These are phyloP conservation scores for Euspilapteryx auroguttella DNA, from an alignment of 2,888 invertebrate species.

Conservation along the genomic window DNA sequence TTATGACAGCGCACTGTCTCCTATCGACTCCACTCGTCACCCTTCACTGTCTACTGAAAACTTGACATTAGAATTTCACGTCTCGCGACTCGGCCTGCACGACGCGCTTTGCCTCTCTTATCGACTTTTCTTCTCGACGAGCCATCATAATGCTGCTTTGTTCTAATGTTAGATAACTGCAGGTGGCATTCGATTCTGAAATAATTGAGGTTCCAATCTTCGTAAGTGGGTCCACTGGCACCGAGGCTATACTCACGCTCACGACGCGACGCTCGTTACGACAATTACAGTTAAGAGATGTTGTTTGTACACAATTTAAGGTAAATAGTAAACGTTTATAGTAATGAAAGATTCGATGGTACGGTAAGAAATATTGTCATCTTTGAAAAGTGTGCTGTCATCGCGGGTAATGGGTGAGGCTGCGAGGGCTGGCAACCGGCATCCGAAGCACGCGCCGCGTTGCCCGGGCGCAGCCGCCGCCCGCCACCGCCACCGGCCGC, in stretches of 20 bases:
- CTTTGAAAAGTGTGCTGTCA: conserved; percentile 44
- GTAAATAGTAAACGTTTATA: conserved; percentile 42
- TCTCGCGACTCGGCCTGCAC: conserved; percentile 8
- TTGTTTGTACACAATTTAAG: conserved; percentile 36
- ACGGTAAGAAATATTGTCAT: conserved; percentile 28
- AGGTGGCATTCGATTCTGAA: conserved; percentile 13
- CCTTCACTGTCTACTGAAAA: conserved; percentile 28
- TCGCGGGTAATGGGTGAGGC: conserved; percentile 39
- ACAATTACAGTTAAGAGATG: conserved; percentile 17
- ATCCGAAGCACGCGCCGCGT: conserved; percentile 53
- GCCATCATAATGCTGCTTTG: conserved; percentile 18
- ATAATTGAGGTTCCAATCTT: conserved; percentile 10
- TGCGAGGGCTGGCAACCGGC: conserved; percentile 24
- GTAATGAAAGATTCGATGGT: conserved; percentile 40
- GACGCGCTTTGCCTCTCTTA: neutral
- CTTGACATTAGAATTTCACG: conserved; percentile 25
- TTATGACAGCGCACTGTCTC: conserved; percentile 51
- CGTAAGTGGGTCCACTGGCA: conserved; percentile 3
- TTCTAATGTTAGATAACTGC: conserved; percentile 15
- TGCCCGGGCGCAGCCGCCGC: no score
- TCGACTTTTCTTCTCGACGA: conserved; percentile 8
- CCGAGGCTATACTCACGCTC: neutral
- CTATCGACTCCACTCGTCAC: conserved; percentile 27
- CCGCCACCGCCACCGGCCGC: no score
- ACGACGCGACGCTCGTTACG: conserved; percentile 4